A percentile compares a stretch with the other conserved stretches of the same genome.
phyloP scores from a whole-genome alignment of 2,797 vertebrate species.

The Takifugu ocellatus region DNA sequence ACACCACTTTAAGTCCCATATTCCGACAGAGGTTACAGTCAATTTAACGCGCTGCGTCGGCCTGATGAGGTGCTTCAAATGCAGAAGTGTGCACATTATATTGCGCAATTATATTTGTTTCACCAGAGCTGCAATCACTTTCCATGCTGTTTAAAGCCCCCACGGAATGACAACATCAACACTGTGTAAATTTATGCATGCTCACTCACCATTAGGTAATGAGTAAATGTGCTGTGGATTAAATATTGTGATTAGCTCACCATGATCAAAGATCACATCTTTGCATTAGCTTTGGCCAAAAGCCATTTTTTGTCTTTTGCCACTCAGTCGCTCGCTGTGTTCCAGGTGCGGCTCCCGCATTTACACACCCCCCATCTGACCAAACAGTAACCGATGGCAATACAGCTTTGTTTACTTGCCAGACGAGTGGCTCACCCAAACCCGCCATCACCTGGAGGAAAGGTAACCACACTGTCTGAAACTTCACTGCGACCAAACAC shows the following conservation, averaged over 20 bases:
- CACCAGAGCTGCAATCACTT: slow-evolving; percentile 6
- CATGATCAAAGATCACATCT: not conserved
- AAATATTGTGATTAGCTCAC: slow-evolving; percentile 32
- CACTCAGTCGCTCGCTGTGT: slow-evolving; percentile 17
- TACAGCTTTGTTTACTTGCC: slow-evolving; percentile 81
- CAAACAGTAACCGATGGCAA: slow-evolving; percentile 87
- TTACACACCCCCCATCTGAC: slow-evolving; percentile 75
- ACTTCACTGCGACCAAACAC: not conserved
- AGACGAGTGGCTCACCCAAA: slow-evolving; percentile 88
- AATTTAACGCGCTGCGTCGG: not conserved
- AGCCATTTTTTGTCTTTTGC: not conserved
- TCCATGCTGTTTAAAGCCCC: slow-evolving; percentile 28
- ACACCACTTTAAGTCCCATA: not conserved
- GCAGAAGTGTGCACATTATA: slow-evolving; percentile 6
- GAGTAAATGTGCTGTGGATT: slow-evolving; percentile 43
- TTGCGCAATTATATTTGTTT: not conserved
- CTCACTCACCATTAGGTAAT: slow-evolving; percentile 25
- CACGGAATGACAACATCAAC: slow-evolving; percentile 5
- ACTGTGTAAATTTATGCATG: slow-evolving; percentile 30
- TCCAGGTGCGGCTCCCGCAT: slow-evolving; percentile 84
- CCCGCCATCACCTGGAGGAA: slow-evolving; percentile 90
- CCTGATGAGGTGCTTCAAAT: slow-evolving; percentile 1
- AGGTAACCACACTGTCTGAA: slow-evolving; percentile 70
- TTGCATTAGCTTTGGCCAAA: not conserved
- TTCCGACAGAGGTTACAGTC: slow-evolving; percentile 1